phyloP scores from a whole-genome alignment of 2,888 invertebrate species.

The Prostheceraeus crozeri region DNA sequence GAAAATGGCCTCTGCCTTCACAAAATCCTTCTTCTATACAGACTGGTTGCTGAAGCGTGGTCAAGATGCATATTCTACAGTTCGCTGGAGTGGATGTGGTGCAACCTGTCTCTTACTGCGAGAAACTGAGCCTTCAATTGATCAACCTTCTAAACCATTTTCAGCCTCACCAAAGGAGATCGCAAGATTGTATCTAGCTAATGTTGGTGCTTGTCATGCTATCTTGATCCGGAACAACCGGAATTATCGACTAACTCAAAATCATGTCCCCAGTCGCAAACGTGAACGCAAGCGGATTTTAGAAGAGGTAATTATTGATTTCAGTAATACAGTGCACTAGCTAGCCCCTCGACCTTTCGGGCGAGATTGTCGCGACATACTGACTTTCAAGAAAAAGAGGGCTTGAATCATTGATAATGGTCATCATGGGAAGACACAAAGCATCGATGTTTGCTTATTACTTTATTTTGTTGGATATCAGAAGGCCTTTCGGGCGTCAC shows the following conservation, averaged over 20 bases:
- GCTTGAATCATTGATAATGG: too few species aligned
- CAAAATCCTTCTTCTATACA: conserved; percentile 47
- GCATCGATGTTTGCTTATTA: too few species aligned
- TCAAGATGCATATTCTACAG: conserved; percentile 50
- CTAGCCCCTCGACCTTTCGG: too few species aligned
- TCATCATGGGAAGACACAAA: too few species aligned
- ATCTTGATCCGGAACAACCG: conserved; percentile 50
- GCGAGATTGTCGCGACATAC: too few species aligned
- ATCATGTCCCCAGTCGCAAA: conserved; percentile 48
- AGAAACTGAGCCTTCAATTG: too few species aligned
- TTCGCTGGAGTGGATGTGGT: conserved; percentile 55
- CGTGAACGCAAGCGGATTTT: conserved; percentile 48
- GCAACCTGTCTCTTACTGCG: conserved; percentile 47
- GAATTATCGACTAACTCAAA: conserved; percentile 46
- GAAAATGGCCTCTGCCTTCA: conserved; percentile 47
- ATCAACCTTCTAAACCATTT: too few species aligned
- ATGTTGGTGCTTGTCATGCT: conserved; percentile 47
- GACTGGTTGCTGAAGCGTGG: conserved; percentile 52
- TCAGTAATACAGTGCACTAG: too few species aligned
- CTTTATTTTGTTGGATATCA: too few species aligned
- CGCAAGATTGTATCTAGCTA: conserved; percentile 13
- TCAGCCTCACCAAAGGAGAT: conserved; percentile 16
- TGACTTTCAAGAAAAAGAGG: too few species aligned
- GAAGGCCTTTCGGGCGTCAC: too few species aligned
- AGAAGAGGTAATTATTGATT: too few species aligned